Evolutionary conservation across 2,113 vertebrate genomes (phyloP), one percentile per base, ranked within the genome.

Genomic region (Apteryx mantelli): DNA sequence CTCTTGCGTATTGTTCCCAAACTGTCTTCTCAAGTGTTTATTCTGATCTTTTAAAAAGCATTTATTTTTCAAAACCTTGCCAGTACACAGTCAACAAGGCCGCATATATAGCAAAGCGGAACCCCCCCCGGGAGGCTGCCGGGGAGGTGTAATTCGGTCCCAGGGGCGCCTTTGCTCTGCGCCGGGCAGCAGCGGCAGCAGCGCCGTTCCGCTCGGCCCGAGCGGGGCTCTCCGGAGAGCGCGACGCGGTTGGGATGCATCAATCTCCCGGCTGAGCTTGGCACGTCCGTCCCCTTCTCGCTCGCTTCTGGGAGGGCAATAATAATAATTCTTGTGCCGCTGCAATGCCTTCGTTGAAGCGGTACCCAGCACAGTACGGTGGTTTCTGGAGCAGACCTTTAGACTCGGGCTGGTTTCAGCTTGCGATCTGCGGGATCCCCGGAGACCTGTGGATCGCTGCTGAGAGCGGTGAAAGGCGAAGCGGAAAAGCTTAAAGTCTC

Each of bases 341-440:
- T 74, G 63, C 79, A 61, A 0, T 24, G 63, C 52, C 63, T 82
- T 20, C 48, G 6, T 42, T 5, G 50, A 7, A 36, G 55, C 4
- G 3, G 63, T 18, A 19, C 3, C 18, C 42, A 4, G 56, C 17
- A 36, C 11, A 28, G 38, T 42, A 46, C 30, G 82, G 66, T 0
- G 0, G 70, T 19, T 52, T 71, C 75, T 79, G 78, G 65, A 13
- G 1, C 69, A 53, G 21, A 19, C n/a, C 32, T 9, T 42, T 32
- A 11, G 65, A 20, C 38, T n/a, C 5, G 18, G n/a, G 18, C 70
- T 79, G 91, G 0, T 25, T 76, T 64, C 0, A 2, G 26, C 7
- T 8, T 6, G 16, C 42, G 44, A 8, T 32, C 52, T 0, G 0
- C 34, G 18, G 52, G 52, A 34, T 5, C 16, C 5, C 17, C 28